phyloP scores from a whole-genome alignment of 2,888 invertebrate genomes.

The Mamestra brassicae region DNA sequence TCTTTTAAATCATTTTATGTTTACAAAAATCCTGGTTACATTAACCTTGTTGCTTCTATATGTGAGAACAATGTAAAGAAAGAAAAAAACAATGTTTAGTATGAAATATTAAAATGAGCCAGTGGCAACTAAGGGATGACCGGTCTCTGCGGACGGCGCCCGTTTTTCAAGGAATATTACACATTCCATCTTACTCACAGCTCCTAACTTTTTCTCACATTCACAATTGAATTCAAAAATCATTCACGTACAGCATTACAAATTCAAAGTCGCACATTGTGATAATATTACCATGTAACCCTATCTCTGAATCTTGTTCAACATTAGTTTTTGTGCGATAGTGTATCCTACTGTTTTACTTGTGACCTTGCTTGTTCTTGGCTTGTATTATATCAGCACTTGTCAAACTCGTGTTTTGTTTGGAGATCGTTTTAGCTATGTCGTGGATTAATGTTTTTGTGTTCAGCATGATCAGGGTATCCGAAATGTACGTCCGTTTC shows the following conservation, averaged over 20 bases:
- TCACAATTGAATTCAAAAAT: conserved; percentile 31
- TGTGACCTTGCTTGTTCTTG: conserved; percentile 74
- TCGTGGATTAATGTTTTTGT: neutral
- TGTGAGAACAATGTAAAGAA: too few relatives aligned
- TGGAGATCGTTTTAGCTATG: conserved; percentile 16
- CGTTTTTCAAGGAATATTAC: too few relatives aligned
- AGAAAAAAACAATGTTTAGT: too few relatives aligned
- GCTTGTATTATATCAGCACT: conserved; percentile 63
- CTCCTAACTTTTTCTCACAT: conserved; percentile 45
- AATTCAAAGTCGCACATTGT: conserved; percentile 59
- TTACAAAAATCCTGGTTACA: too few relatives aligned
- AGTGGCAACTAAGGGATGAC: too few relatives aligned
- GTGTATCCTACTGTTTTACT: conserved; percentile 62
- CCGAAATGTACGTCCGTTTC: neutral
- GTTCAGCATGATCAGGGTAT: neutral
- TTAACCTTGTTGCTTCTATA: too few relatives aligned
- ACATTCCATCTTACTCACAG: conserved; percentile 4
- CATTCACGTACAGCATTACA: conserved; percentile 51
- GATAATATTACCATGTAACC: conserved; percentile 58
- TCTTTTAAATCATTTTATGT: too few relatives aligned
- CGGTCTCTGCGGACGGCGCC: too few relatives aligned
- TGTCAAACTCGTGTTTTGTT: conserved; percentile 27
- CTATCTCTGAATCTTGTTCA: conserved; percentile 61
- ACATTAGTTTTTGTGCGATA: conserved; percentile 58
- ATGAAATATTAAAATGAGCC: too few relatives aligned